Conservation (phyloP, 2,113 vertebrate genomes). For the Albula goreensis region DNA sequence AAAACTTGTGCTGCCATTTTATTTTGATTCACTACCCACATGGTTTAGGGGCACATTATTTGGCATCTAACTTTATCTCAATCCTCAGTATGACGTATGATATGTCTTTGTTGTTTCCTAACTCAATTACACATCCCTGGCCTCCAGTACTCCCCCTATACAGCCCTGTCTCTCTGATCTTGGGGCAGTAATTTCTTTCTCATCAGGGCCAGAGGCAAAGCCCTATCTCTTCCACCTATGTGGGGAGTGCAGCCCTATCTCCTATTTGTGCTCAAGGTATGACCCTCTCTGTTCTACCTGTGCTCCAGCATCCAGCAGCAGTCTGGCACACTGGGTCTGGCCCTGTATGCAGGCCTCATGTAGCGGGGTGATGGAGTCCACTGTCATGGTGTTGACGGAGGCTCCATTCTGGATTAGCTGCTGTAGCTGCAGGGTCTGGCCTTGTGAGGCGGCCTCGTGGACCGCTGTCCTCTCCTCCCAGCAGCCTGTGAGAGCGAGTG, state of each 20-base stretch:
- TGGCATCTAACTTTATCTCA: too few species aligned
- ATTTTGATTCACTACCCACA: too few species aligned
- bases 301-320: conserved; percentile 84
- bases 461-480: conserved; percentile 80
- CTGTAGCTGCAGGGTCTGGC: conserved; percentile 72
- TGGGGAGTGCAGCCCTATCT: neutral
- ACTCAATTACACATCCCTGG: too few species aligned
- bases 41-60: too few species aligned
- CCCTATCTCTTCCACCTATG: neutral
- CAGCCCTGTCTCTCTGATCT: neutral
- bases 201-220: too few species aligned
- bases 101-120: too few species aligned
- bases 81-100: too few species aligned
- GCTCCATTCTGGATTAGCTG: conserved; percentile 76
- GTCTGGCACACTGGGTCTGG: conserved; percentile 73
- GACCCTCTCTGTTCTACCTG: conserved; percentile 66
- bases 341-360: conserved; percentile 83
- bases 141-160: too few species aligned
- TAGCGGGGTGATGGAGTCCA: conserved; percentile 86
- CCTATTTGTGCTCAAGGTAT: conserved; percentile 78
- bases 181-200: neutral
- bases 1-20: too few species aligned
- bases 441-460: conserved; percentile 79
- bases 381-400: conserved; percentile 81
- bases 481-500: conserved; percentile 63